phyloP scores from a whole-genome alignment of 2,888 invertebrate species.

The Cheiracanthium punctorium region DNA sequence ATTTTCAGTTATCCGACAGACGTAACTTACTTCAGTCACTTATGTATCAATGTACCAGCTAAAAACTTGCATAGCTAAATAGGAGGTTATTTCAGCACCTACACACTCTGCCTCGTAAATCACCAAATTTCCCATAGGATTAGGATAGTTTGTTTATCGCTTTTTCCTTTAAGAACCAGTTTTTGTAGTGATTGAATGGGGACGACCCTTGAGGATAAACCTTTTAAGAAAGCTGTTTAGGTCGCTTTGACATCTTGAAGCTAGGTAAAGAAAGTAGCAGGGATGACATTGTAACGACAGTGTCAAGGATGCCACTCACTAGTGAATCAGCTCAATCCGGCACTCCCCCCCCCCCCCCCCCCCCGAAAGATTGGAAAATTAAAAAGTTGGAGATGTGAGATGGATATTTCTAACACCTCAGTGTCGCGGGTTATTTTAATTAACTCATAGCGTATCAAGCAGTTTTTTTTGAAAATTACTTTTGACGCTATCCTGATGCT shows the following conservation, averaged over 20 bases:
- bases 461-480: too few relatives aligned
- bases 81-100: neutral
- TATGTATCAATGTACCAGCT: neutral
- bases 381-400: too few relatives aligned
- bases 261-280: neutral
- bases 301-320: neutral
- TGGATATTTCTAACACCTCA: too few relatives aligned
- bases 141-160: neutral
- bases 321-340: neutral
- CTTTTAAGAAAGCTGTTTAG: neutral
- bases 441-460: too few relatives aligned
- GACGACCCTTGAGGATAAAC: neutral
- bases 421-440: too few relatives aligned
- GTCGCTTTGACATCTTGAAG: neutral
- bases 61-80: neutral
- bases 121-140: neutral
- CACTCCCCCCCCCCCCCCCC: too few relatives aligned
- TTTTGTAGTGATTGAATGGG: constrained; percentile 7
- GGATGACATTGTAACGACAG: neutral
- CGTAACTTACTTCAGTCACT: neutral
- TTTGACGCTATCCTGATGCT: too few relatives aligned
- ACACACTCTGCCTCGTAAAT: neutral
- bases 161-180: neutral
- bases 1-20: too few relatives aligned
- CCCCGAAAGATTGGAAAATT: too few relatives aligned